These are phyloP conservation scores for Pseudopleuronectes americanus DNA, from an alignment of 2,797 vertebrate species.

Conservation along the genomic window DNA sequence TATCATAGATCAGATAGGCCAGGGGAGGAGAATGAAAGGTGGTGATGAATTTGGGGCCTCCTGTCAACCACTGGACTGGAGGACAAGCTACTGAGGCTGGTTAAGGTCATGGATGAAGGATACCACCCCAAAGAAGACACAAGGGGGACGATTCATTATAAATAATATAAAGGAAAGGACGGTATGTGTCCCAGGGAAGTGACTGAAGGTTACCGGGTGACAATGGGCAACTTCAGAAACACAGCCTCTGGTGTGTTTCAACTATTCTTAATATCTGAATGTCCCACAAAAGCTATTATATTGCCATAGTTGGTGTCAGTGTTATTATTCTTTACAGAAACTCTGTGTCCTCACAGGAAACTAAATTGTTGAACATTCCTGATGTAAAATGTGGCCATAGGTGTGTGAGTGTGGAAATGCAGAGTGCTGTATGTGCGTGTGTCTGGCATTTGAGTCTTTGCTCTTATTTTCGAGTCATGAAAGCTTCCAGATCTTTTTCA, in stretches of 20 bases:
- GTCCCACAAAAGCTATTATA: neutral
- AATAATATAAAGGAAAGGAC: conserved; percentile 44
- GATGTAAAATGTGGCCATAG: conserved; percentile 10
- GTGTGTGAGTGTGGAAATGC: conserved; percentile 31
- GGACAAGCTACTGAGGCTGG: conserved; percentile 65
- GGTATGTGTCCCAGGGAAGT: conserved; percentile 37
- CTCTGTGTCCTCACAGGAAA: conserved; percentile 13
- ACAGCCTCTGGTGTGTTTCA: conserved; percentile 11
- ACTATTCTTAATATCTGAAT: conserved; percentile 2
- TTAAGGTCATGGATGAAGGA: conserved; percentile 77
- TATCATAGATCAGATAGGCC: conserved; percentile 85
- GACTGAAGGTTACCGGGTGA: conserved; percentile 57
- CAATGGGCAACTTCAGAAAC: conserved; percentile 37
- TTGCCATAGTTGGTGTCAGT: neutral
- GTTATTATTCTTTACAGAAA: conserved; percentile 16
- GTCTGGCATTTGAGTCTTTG: conserved; percentile 57
- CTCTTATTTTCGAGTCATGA: conserved; percentile 51
- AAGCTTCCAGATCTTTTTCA: conserved; percentile 52
- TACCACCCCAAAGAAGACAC: conserved; percentile 62
- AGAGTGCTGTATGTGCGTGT: conserved; percentile 25
- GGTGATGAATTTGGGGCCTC: conserved; percentile 77
- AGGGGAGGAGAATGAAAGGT: conserved; percentile 73
- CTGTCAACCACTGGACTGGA: conserved; percentile 68
- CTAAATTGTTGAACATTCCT: neutral
- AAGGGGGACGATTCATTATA: conserved; percentile 64